Evolutionary conservation across 2,797 vertebrate genomes (phyloP).

Genomic region (Anableps anableps): DNA sequence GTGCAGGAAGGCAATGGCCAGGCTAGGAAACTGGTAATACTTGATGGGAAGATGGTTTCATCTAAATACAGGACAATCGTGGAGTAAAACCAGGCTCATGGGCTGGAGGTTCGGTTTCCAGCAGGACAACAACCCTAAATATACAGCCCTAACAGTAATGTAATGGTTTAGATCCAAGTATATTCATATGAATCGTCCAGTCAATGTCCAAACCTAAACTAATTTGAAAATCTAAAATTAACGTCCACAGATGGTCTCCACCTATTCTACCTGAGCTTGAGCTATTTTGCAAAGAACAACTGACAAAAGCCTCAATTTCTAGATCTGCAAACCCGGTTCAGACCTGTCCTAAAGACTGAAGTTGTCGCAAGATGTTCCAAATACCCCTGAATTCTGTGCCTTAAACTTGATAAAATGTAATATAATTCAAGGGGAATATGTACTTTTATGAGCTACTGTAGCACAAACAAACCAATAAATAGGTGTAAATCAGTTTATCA

Average conservation of each 20-base stretch:
- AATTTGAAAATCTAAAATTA: background rate
- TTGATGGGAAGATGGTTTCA: background rate
- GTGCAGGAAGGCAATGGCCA: too few relatives aligned
- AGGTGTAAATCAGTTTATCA: conserved; percentile 4
- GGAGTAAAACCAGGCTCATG: too few relatives aligned
- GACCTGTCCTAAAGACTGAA: too few relatives aligned
- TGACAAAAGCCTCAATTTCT: too few relatives aligned
- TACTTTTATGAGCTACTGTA: background rate
- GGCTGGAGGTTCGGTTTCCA: too few relatives aligned
- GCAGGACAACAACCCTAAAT: background rate
- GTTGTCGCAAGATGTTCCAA: too few relatives aligned
- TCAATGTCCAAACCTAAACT: background rate
- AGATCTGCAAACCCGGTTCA: too few relatives aligned
- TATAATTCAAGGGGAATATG: background rate
- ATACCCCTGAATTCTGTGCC: background rate
- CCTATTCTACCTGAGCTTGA: too few relatives aligned
- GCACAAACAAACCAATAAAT: background rate
- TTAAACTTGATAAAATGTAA: background rate
- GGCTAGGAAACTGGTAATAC: background rate
- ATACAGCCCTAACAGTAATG: background rate
- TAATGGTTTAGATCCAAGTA: background rate
- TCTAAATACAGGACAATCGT: background rate
- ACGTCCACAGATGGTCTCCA: too few relatives aligned
- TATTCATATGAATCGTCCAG: background rate
- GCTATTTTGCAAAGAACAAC: too few relatives aligned